A percentile compares a stretch with the other conserved stretches of the same genome.
Evolutionary conservation across 2,113 vertebrate species (phyloP).

Genomic region (Origma solitaria): DNA sequence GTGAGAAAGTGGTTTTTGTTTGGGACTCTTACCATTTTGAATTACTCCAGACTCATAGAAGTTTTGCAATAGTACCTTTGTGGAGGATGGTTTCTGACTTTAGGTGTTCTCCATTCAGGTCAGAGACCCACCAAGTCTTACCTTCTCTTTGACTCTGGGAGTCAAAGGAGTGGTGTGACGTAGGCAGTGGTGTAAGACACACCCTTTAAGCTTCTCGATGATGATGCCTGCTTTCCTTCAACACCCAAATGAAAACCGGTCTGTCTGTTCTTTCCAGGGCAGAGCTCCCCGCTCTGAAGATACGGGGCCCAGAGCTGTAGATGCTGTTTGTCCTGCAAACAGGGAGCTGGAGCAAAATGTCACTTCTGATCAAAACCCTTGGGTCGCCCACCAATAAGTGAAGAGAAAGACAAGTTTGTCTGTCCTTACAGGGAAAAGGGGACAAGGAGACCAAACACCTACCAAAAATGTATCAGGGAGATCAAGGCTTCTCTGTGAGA

Average conservation of each 20-base stretch:
- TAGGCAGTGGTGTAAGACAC: not conserved
- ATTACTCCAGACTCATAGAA: not conserved
- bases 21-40: not conserved
- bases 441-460: not conserved
- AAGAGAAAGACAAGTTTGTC: not conserved
- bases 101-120: not conserved
- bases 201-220: fast-evolving
- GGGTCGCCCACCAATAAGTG: slow-evolving; percentile 17
- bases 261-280: not conserved
- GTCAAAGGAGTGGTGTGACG: not conserved
- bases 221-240: not conserved
- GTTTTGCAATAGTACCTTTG: not conserved
- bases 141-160: not conserved
- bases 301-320: not conserved
- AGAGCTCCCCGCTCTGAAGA: slow-evolving; percentile 5
- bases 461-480: not conserved
- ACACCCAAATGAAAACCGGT: not conserved
- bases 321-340: not conserved
- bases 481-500: not conserved
- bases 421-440: slow-evolving; percentile 16
- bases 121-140: fast-evolving
- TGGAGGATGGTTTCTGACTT: not conserved
- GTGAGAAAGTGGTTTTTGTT: not conserved
- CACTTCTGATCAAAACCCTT: slow-evolving; percentile 43
- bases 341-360: not conserved